A percentile compares a stretch with the other conserved stretches of the same genome.
Evolutionary conservation across 1,140 invertebrate species (phyloP).

Genomic region (Apocrypta bakeri): DNA sequence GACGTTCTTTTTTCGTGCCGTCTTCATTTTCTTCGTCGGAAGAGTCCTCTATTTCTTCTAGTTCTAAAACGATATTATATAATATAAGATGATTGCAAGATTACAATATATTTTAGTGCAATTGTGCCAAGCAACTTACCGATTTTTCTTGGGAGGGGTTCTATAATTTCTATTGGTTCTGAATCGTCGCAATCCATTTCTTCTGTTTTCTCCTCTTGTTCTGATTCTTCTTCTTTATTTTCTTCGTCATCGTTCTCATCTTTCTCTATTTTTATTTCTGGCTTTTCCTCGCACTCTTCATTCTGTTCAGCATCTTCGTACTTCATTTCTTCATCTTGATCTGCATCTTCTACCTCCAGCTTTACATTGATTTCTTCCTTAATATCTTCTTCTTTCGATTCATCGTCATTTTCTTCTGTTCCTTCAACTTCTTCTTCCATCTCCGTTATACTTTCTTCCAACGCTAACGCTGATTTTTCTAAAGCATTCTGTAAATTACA

Average conservation of each 20-base stretch:
- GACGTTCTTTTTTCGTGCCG: constrained; percentile 68
- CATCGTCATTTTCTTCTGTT: constrained; percentile 60
- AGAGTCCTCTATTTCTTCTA: constrained; percentile 51
- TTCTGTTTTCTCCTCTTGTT: not conserved
- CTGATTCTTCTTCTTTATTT: not conserved
- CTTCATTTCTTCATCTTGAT: constrained; percentile 43
- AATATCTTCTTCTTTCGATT: constrained; percentile 57
- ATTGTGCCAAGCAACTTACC: constrained; percentile 21
- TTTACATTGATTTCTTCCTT: constrained; percentile 62
- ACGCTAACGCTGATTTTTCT: constrained; percentile 55
- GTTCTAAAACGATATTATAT: constrained; percentile 23
- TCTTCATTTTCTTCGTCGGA: constrained; percentile 36
- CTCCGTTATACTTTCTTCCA: constrained; percentile 56
- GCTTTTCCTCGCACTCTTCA: constrained; percentile 63
- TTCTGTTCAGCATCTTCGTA: constrained; percentile 56
- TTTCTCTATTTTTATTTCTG: constrained; percentile 54
- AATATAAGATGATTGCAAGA: not conserved
- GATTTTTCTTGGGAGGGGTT: constrained; percentile 46
- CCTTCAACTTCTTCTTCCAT: constrained; percentile 51
- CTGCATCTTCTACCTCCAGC: constrained; percentile 57
- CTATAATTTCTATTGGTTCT: constrained; percentile 48
- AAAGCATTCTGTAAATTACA: constrained; percentile 54
- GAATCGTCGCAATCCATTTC: constrained; percentile 31
- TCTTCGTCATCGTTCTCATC: constrained; percentile 54
- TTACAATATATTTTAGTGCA: not conserved